Evolutionary conservation across 2,888 invertebrate species (phyloP), one percentile per base, ranked within the genome.

Genomic region (Fissipunctia ypsillon): DNA sequence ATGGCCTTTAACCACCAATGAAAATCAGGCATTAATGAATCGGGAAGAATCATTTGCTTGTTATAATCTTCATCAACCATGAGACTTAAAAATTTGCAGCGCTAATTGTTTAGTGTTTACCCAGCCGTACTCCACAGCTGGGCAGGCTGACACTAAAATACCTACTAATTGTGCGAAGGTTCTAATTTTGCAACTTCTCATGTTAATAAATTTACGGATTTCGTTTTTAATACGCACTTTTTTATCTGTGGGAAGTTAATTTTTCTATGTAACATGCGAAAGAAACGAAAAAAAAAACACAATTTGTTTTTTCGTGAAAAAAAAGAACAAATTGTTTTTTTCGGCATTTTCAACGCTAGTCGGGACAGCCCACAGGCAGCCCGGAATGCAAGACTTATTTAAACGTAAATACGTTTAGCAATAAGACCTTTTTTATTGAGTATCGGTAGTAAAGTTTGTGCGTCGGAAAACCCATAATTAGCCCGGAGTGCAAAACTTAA

Each of bases 361-460:
- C 48, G 48, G 48, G 48, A 35, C 48, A 48, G 35, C 50, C 64
- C 19, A 50, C 35, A n/a, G 50, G 10, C 64, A 64, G 64, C 50
- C 64, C 64, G 25, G 64, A 38, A 16, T 65, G 50, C 50, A 50
- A 25, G 64, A 5, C n/a, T 64, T 35, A 38, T 31, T 64, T 50
- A 50, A 48, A 50, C 19, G 60, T 61, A 43, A 61, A 60, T 43
- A 61, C 43, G 25, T 28, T 61, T 28, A 43, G 61, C 12, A 63
- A 45, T 63, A 19, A 43, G 19, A 43, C n/a, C 22, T 63, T 10
- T 43, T 28, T 19, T 56, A 31, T 61, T 45, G 45, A 45, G 61
- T 63, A 31, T 45, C n/a, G n/a, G 25, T 60, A 25, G 60, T 60
- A 60, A 38, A 60, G 60, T 60, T 60, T 41, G 41, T 60, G 60